Evolutionary conservation across 2,113 vertebrate species (phyloP).

Genomic region (Apteryx mantelli): DNA sequence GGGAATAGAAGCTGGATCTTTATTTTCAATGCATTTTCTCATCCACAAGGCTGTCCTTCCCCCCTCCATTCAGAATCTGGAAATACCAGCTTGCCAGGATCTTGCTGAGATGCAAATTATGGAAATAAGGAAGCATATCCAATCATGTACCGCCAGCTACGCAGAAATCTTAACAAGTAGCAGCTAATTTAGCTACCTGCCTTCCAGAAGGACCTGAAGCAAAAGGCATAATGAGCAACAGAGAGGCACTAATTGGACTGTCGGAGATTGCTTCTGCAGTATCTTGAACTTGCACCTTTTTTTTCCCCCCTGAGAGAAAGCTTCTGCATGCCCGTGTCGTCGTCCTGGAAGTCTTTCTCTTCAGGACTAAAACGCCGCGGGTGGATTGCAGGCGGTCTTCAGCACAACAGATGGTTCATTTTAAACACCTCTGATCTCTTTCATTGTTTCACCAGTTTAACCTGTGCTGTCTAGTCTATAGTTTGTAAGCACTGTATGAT

Average conservation of each 20-base stretch:
- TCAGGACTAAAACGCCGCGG: background rate
- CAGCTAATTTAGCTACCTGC: background rate
- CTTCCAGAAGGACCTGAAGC: background rate
- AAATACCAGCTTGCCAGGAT: background rate
- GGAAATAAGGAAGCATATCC: background rate
- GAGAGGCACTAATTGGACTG: accelerated
- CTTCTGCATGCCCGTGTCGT: accelerated
- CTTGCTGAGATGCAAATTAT: background rate
- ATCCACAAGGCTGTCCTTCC: background rate
- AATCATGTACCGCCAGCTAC: background rate
- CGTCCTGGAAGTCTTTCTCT: background rate
- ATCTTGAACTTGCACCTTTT: accelerated
- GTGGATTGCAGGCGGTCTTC: background rate
- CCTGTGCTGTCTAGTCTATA: accelerated
- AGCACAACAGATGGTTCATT: accelerated
- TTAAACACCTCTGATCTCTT: accelerated
- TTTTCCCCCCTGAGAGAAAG: too few relatives aligned
- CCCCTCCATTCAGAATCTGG: background rate
- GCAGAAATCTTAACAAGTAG: accelerated
- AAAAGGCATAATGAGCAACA: background rate
- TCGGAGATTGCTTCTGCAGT: background rate
- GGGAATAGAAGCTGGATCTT: background rate
- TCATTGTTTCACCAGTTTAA: accelerated
- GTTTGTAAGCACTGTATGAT: accelerated
- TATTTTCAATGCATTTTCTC: background rate